A percentile compares a stretch with the other conserved stretches of the same genome.
Conservation (phyloP, 2,888 invertebrate species). For the Rhagonycha fulva region DNA sequence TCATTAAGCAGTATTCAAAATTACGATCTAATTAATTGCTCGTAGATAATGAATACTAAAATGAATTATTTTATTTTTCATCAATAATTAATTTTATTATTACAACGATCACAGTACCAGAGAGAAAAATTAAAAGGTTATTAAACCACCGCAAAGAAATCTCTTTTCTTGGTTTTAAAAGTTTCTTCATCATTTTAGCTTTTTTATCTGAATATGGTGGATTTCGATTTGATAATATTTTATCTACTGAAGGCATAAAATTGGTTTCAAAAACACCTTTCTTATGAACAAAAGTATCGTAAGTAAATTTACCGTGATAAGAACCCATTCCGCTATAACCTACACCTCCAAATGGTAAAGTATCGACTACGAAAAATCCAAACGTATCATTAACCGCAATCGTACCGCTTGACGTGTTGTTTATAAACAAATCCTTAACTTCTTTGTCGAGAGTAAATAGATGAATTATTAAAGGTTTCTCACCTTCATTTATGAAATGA, state of each 20-base stretch:
- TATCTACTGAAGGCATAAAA: constrained; percentile 71
- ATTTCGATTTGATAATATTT: constrained; percentile 71
- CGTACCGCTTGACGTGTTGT: constrained; percentile 79
- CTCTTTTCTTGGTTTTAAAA: constrained; percentile 69
- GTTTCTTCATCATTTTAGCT: constrained; percentile 39
- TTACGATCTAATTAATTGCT: too few species aligned
- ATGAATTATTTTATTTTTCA: not conserved
- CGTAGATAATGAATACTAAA: not conserved
- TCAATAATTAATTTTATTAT: not conserved
- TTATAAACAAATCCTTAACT: constrained; percentile 65
- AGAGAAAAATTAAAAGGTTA: constrained; percentile 47
- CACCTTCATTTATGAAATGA: constrained; percentile 84
- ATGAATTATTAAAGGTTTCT: constrained; percentile 90
- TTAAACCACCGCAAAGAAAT: constrained; percentile 65
- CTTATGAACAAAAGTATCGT: constrained; percentile 92
- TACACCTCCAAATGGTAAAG: constrained; percentile 96
- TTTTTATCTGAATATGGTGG: constrained; percentile 69
- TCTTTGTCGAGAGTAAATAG: constrained; percentile 72
- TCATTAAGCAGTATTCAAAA: too few species aligned
- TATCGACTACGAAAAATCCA: constrained; percentile 83
- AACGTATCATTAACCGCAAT: constrained; percentile 85
- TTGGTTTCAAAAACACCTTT: constrained; percentile 78
- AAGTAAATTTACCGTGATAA: constrained; percentile 90
- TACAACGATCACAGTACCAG: constrained; percentile 15
- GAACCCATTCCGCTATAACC: constrained; percentile 92